Evolutionary conservation across 2,888 invertebrate genomes (phyloP), one percentile per base, ranked within the genome.

Genomic region (Phaonia tiefii): DNA sequence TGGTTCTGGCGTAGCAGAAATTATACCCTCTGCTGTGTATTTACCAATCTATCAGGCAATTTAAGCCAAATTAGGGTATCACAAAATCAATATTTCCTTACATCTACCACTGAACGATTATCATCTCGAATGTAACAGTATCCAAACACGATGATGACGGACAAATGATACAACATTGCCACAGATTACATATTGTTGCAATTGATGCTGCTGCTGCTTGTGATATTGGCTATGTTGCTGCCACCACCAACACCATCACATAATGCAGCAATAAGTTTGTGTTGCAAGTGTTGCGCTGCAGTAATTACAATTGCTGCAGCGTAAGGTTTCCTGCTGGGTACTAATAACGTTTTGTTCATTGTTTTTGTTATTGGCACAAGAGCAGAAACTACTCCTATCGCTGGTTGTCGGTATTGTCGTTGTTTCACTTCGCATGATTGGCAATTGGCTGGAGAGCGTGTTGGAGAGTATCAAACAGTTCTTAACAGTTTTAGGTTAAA

Each of bases 401-500:
- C 42, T 1, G 42, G 22, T 10, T 49, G 20, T 42, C n/a, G n/a
- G 15, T 15, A 20, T 31, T 66, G 39, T 17, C 13, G 42, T 54
- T 25, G 17, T 20, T 25, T 37, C 4, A 44, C 49, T 15, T 4
- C 10, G 25, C 44, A 54, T 54, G 31, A 66, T 5, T 69, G 37
- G 56, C 42, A 63, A 44, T 63, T 67, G 66, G 54, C 42, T 63
- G 60, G 69, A 73, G 56, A 25, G 26, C 39, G n/a, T 49, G 25
- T 54, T 39, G 10, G 17, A 17, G 20, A 31, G 13, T 37, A 65
- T 42, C 20, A 22, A 42, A n/a, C 37, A 13, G 39, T 42, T 15
- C 54, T 54, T 42, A 42, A 25, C 54, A 56, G 69, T 42, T 69
- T 69, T 69, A 42, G 69, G 69, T 56, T 69, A 31, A 56, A 54